Base-by-base conservation (phyloP, 2,888 invertebrate genomes). In the Euzophera pinguis region DNA sequence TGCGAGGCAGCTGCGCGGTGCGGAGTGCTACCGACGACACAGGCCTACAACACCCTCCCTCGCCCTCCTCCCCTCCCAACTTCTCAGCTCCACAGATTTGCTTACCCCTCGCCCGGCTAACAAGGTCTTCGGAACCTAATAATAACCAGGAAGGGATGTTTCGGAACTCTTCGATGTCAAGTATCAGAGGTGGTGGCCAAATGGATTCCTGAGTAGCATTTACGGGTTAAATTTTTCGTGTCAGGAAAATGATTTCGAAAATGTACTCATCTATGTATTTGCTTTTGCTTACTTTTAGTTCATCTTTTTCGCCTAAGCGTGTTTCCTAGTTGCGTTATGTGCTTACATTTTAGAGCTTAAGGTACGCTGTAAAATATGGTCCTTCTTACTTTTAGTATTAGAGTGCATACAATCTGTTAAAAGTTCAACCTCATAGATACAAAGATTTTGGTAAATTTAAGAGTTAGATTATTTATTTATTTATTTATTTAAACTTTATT, bases 1-100 rank as follows among this genome's bases (percentile, higher is more conserved):
- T 59, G 67, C 66, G 71, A 66, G 71, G 74, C 84, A 78, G 77
- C 81, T 76, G 83, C 81, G 84, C 83, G 72, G 61, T 61, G 74
- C 75, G 73, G 72, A 78, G 76, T 78, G 78, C 71, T 76, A 63
- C 71, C 70, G 69, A 60, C 73, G 74, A 70, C 78, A 75, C 73
- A 70, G 63, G 69, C 73, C 71, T 70, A 69, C 71, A 60, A 73
- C 72, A 72, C 71, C 74, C 70, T 71, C 73, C 71, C 64, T 69
- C 61, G 67, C 55, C 55, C 61, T 58, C 65, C 60, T 59, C 68
- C 67, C 67, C 65, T 66, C 73, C 69, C 71, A 65, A 67, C 70
- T 70, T 60, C 72, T 38, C 72, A 51, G 50, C 52, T 53, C 69
- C 22, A 63, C 77, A 73, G 78, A 81, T 78, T 78, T 77, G 76